Evolutionary conservation across 23 tunicate species (phyloP).

Genomic region (Botrylloides violaceus): DNA sequence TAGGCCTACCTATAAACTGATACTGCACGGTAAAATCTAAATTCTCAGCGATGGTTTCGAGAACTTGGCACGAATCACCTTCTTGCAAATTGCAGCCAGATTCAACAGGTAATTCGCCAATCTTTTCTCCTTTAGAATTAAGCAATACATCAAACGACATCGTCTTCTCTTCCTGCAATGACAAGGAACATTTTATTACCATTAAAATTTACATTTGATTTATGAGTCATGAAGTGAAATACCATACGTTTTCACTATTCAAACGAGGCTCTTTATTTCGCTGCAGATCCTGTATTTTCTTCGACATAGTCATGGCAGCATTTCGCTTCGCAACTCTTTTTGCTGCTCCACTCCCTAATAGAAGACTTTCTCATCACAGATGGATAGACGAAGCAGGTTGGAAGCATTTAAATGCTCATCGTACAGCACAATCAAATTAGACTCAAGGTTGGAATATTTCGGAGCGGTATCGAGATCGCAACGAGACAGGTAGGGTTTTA

Average conservation of each 20-base stretch:
- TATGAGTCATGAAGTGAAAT: too few species aligned
- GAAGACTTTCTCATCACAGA: too few species aligned
- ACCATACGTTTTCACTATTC: slow-evolving; percentile 10
- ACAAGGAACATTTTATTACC: too few species aligned
- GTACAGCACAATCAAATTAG: too few species aligned
- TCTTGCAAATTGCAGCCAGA: neutral
- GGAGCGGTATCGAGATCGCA: too few species aligned
- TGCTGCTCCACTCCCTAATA: slow-evolving; percentile 46
- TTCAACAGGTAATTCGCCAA: slow-evolving; percentile 8
- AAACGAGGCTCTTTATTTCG: slow-evolving; percentile 31
- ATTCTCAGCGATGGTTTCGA: slow-evolving; percentile 41
- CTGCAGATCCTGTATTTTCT: slow-evolving; percentile 43
- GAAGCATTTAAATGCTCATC: too few species aligned
- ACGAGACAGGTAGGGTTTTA: too few species aligned
- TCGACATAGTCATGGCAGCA: slow-evolving; percentile 68
- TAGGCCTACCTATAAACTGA: slow-evolving; percentile 42
- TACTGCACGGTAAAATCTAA: slow-evolving; percentile 49
- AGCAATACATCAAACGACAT: slow-evolving; percentile 35
- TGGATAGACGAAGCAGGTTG: too few species aligned
- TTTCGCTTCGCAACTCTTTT: slow-evolving; percentile 87
- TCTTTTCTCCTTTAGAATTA: slow-evolving; percentile 45
- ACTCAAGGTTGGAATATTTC: too few species aligned
- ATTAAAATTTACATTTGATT: too few species aligned
- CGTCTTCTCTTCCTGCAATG: slow-evolving; percentile 20
- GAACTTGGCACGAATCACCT: slow-evolving; percentile 22